These are phyloP conservation scores for Oligia latruncula DNA, from an alignment of 2,888 invertebrate genomes.

Conservation along the genomic window DNA sequence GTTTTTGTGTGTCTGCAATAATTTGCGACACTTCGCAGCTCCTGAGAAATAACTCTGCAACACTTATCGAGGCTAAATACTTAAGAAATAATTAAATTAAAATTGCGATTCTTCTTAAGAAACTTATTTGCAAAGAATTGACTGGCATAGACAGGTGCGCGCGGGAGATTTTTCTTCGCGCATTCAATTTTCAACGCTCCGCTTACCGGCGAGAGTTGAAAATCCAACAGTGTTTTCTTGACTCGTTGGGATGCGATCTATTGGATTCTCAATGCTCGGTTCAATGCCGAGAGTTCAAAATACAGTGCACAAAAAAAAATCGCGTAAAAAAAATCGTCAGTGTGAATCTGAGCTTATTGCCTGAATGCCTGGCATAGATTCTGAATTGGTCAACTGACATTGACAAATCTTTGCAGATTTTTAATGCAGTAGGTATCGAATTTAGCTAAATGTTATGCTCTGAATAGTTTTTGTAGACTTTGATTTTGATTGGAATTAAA, in stretches of 20 bases:
- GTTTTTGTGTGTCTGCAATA: background rate
- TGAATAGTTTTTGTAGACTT: constrained; percentile 19
- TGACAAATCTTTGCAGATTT: constrained; percentile 31
- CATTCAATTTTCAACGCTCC: background rate
- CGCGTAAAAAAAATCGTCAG: too few relatives aligned
- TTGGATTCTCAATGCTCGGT: background rate
- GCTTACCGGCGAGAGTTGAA: too few relatives aligned
- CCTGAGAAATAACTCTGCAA: constrained; percentile 6
- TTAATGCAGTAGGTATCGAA: constrained; percentile 9
- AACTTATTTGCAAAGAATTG: constrained; percentile 5
- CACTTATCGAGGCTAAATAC: constrained; percentile 7
- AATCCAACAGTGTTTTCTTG: background rate
- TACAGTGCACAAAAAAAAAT: background rate
- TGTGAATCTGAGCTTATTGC: too few relatives aligned
- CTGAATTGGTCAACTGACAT: constrained; percentile 10
- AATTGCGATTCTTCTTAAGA: constrained; percentile 19
- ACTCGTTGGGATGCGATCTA: background rate
- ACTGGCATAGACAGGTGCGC: background rate
- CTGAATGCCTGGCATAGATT: background rate
- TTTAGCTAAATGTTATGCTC: constrained; percentile 31
- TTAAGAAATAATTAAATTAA: constrained; percentile 25
- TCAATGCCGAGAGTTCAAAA: background rate
- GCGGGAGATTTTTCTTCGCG: background rate
- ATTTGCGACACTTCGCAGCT: background rate
- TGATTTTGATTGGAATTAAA: background rate